Percentiles rank a stretch among this genome's conserved stretches.
phyloP scores from a whole-genome alignment of 2,888 invertebrate genomes.

The Cheilosia vulpina region DNA sequence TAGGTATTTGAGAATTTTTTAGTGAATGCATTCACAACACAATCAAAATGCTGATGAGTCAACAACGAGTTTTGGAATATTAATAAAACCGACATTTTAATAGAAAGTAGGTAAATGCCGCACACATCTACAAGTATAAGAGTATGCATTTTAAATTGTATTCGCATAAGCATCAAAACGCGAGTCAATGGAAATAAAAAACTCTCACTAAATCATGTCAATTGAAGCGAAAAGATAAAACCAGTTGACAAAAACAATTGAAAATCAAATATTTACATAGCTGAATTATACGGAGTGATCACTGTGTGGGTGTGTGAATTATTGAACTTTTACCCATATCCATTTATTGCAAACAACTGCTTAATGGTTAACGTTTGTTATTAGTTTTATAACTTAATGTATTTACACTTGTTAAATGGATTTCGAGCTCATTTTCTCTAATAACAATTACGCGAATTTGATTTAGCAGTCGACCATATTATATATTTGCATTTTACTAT shows the following conservation, averaged over 20 bases:
- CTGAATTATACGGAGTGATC: slow-evolving; percentile 55
- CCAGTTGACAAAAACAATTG: slow-evolving; percentile 37
- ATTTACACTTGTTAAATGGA: slow-evolving; percentile 46
- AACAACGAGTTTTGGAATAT: slow-evolving; percentile 15
- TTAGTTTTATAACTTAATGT: slow-evolving; percentile 66
- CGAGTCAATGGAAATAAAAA: slow-evolving; percentile 37
- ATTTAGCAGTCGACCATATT: slow-evolving; percentile 32
- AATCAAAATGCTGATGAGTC: slow-evolving; percentile 20
- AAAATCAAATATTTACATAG: slow-evolving; percentile 63
- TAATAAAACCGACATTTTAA: slow-evolving; percentile 41
- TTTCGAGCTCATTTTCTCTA: slow-evolving; percentile 34
- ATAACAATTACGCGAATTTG: slow-evolving; percentile 24
- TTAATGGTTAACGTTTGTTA: slow-evolving; percentile 66
- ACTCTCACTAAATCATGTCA: slow-evolving; percentile 47
- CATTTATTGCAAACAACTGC: slow-evolving; percentile 54
- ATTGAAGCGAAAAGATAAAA: slow-evolving; percentile 42
- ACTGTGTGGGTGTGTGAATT: slow-evolving; percentile 24
- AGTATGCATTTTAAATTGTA: slow-evolving; percentile 18
- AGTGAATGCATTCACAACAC: slow-evolving; percentile 24
- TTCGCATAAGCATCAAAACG: slow-evolving; percentile 19
- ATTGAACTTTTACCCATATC: slow-evolving; percentile 53
- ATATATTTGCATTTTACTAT: slow-evolving; percentile 31
- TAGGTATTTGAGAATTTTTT: slow-evolving; percentile 41
- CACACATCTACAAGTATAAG: no score
- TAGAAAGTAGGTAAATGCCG: slow-evolving; percentile 12